Conservation (phyloP, 2,113 vertebrate genomes). For the Psammodynastes pulverulentus region DNA sequence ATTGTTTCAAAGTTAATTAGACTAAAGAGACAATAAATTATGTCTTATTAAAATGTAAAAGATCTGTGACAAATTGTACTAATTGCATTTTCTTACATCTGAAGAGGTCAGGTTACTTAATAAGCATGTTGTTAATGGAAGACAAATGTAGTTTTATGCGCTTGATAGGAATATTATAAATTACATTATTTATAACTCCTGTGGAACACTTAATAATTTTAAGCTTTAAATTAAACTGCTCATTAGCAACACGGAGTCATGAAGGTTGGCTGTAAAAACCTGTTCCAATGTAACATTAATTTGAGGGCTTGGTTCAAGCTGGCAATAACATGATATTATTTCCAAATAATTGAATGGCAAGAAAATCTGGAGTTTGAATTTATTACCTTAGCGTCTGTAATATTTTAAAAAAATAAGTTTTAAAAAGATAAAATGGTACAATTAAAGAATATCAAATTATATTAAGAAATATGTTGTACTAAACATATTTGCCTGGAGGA, state of each 20-base stretch:
- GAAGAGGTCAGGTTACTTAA: conserved; percentile 73
- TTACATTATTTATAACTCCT: conserved; percentile 74
- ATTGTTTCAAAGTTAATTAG: conserved; percentile 76
- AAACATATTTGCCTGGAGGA: not conserved
- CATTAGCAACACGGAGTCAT: conserved; percentile 64
- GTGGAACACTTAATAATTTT: conserved; percentile 71
- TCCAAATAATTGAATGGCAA: conserved; percentile 46
- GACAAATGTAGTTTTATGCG: conserved; percentile 72
- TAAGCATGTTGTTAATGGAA: conserved; percentile 69
- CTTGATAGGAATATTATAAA: conserved; percentile 74
- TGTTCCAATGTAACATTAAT: conserved; percentile 64
- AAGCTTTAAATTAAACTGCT: conserved; percentile 72
- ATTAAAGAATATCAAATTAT: not conserved
- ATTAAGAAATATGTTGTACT: not conserved
- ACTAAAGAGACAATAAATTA: conserved; percentile 78
- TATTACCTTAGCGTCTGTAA: not conserved
- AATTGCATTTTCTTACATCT: conserved; percentile 72
- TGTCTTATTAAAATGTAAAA: conserved; percentile 74
- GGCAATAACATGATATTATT: conserved; percentile 40
- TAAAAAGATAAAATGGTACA: not conserved
- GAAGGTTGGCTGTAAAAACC: conserved; percentile 63
- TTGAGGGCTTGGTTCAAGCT: conserved; percentile 52
- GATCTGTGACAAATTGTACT: conserved; percentile 77
- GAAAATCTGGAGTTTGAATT: conserved; percentile 54
- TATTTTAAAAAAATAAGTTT: not conserved